Conservation (phyloP, 2,888 invertebrate genomes). For the Drosophila koepferae region DNA sequence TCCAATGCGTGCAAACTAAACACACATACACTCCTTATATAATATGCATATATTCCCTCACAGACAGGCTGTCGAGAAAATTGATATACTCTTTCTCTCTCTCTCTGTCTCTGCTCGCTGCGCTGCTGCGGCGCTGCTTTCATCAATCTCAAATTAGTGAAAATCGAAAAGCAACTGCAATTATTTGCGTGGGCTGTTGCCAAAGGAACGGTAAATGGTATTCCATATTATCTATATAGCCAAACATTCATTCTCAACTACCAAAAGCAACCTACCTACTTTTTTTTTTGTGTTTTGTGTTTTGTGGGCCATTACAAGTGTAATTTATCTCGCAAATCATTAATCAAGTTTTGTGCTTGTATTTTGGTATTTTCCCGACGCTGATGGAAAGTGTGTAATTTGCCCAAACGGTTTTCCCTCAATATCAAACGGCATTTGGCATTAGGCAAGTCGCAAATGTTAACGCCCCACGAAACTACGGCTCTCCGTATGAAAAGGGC, state of each 20-base stretch:
- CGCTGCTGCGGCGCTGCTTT: slow-evolving; percentile 58
- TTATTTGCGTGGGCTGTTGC: slow-evolving; percentile 66
- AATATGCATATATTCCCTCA: slow-evolving; percentile 4
- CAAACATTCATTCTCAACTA: slow-evolving; percentile 49
- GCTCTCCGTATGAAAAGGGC: slow-evolving; percentile 66
- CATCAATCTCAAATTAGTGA: slow-evolving; percentile 81
- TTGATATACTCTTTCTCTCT: slow-evolving; percentile 53
- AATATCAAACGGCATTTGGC: slow-evolving; percentile 51
- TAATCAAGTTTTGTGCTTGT: slow-evolving; percentile 62
- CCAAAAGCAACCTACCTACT: slow-evolving; percentile 10
- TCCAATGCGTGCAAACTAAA: slow-evolving; percentile 11
- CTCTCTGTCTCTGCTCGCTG: slow-evolving; percentile 3
- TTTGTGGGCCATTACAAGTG: slow-evolving; percentile 72
- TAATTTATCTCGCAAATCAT: slow-evolving; percentile 79
- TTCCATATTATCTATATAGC: slow-evolving; percentile 53
- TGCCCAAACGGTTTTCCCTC: slow-evolving; percentile 27
- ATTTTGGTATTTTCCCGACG: slow-evolving; percentile 24
- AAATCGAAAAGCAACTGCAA: slow-evolving; percentile 70
- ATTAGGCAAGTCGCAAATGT: slow-evolving; percentile 42
- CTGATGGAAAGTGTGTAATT: slow-evolving; percentile 31
- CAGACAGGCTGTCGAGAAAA: slow-evolving; percentile 56
- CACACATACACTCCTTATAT: slow-evolving; percentile 3
- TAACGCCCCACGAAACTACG: slow-evolving; percentile 58
- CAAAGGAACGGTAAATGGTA: slow-evolving; percentile 40
- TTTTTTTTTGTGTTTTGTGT: not conserved